Conservation (phyloP, 2,797 vertebrate genomes). For the Neopelma chrysocephalum region DNA sequence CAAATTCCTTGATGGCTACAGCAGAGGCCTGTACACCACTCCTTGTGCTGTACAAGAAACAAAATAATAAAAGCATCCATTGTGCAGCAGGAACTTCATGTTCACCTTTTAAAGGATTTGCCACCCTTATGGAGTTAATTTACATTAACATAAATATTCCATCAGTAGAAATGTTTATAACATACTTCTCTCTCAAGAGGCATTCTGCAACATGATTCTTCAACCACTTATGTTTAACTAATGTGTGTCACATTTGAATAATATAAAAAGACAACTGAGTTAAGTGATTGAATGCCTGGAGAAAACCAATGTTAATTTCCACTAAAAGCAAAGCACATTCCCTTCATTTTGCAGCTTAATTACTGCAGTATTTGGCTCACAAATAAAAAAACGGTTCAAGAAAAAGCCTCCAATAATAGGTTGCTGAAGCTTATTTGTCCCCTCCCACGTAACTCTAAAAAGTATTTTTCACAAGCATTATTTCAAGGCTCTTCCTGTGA, state of each 20-base stretch:
- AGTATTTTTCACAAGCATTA: not conserved
- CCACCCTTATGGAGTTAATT: constrained; percentile 50
- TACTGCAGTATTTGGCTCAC: constrained; percentile 32
- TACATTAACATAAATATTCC: constrained; percentile 68
- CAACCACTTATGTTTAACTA: constrained; percentile 71
- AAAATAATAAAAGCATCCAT: not conserved
- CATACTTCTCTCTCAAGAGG: constrained; percentile 66
- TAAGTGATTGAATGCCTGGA: constrained; percentile 71
- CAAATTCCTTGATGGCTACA: not conserved
- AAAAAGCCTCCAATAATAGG: not conserved
- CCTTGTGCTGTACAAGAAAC: not conserved
- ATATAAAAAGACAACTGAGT: constrained; percentile 71
- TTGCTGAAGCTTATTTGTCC: not conserved
- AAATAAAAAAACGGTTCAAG: constrained; percentile 6
- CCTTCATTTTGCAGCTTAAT: constrained; percentile 51
- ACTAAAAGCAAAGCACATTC: constrained; percentile 49
- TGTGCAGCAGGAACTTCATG: not conserved
- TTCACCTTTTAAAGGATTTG: constrained; percentile 48
- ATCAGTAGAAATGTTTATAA: constrained; percentile 68
- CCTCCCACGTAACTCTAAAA: not conserved
- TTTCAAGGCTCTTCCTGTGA: not conserved
- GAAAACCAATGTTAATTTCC: constrained; percentile 61
- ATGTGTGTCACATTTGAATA: constrained; percentile 72
- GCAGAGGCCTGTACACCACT: not conserved
- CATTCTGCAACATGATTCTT: constrained; percentile 68